These are phyloP conservation scores for Aricia agestis DNA, from an alignment of 1,140 invertebrate genomes.

Conservation along the genomic window DNA sequence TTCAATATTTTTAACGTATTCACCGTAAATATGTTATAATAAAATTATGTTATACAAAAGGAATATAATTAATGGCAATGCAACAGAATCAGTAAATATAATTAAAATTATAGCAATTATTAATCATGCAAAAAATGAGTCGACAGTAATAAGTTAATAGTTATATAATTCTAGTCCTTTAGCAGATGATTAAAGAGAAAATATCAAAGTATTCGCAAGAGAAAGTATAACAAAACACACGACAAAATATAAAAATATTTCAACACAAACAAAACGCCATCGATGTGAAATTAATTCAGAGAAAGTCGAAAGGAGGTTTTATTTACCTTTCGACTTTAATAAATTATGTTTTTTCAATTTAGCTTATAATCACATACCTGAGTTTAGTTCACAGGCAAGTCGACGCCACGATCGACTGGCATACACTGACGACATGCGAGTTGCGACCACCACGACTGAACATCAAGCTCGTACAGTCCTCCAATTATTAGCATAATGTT, in stretches of 20 bases:
- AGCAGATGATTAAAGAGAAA: not conserved
- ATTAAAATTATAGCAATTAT: not conserved
- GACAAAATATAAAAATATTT: not conserved
- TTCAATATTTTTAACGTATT: no score
- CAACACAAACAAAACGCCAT: not conserved
- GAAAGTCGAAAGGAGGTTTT: not conserved
- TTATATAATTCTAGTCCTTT: not conserved
- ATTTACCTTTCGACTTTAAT: no score
- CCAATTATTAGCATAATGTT: slow-evolving; percentile 3
- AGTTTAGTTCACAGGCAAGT: slow-evolving; percentile 18
- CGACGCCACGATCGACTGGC: slow-evolving; percentile 43
- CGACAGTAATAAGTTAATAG: not conserved
- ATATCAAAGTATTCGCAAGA: not conserved
- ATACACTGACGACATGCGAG: slow-evolving; percentile 49
- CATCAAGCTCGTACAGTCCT: not conserved
- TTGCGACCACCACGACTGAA: not conserved
- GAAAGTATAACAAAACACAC: not conserved
- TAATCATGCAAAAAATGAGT: not conserved
- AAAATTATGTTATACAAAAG: no score
- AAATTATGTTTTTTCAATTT: not conserved
- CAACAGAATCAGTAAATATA: no score
- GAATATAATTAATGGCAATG: no score
- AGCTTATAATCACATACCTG: not conserved
- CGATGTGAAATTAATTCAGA: not conserved
- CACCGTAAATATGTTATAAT: no score